Conservation (phyloP, 2,797 vertebrate species). For the Gallinago solitaria region DNA sequence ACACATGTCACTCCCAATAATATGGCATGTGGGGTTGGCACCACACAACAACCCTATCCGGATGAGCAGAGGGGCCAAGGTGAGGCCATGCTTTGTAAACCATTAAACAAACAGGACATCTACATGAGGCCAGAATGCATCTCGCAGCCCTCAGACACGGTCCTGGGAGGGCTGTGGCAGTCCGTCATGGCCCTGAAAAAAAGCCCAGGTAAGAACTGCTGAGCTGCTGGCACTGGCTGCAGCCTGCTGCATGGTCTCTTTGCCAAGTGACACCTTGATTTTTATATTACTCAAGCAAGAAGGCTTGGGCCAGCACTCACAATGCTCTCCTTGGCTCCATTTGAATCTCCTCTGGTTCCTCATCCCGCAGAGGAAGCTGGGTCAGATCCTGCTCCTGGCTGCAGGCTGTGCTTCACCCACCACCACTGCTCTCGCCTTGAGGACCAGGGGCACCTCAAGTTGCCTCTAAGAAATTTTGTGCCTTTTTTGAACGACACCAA, state of each 20-base stretch:
- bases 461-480: not conserved
- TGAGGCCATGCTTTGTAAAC: fast-evolving
- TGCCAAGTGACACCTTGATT: not conserved
- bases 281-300: not conserved
- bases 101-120: not conserved
- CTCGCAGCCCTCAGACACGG: fast-evolving
- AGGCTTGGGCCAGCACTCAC: not conserved
- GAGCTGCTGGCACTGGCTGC: not conserved
- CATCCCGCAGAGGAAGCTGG: fast-evolving
- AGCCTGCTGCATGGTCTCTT: not conserved
- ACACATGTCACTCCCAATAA: fast-evolving
- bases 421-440: fast-evolving
- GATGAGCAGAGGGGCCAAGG: not conserved
- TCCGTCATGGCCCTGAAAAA: not conserved
- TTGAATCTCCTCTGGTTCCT: not conserved
- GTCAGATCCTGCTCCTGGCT: not conserved
- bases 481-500: not conserved
- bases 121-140: not conserved
- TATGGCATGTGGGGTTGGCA: not conserved
- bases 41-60: not conserved
- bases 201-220: not conserved
- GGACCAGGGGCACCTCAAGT: fast-evolving
- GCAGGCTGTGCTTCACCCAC: not conserved
- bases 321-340: not conserved
- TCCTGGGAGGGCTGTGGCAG: not conserved